These are phyloP conservation scores for Rhinogobio ventralis DNA, from an alignment of 2,797 vertebrate genomes.

Conservation along the genomic window DNA sequence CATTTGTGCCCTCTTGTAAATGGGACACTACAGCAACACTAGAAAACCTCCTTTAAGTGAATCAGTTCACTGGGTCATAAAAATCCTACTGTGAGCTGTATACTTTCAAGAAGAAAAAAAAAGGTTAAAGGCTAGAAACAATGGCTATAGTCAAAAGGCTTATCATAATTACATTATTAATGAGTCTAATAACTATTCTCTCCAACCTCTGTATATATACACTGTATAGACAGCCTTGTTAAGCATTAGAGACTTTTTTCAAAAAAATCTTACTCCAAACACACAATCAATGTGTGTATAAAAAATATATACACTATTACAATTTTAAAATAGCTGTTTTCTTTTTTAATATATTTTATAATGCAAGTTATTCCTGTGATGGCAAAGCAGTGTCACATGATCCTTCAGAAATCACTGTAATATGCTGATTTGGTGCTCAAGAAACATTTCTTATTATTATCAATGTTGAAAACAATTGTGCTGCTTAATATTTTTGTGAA, in stretches of 20 bases:
- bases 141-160: background rate
- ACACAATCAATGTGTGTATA: too few species aligned
- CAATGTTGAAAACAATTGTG: background rate
- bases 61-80: conserved; percentile 21
- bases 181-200: background rate
- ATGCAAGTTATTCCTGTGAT: background rate
- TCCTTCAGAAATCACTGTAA: background rate
- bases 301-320: background rate
- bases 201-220: background rate
- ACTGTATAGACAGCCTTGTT: background rate
- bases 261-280: too few species aligned
- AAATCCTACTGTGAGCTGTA: background rate
- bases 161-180: background rate
- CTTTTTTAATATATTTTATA: background rate
- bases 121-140: background rate
- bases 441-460: background rate
- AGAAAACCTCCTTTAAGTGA: background rate
- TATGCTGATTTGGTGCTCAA: background rate
- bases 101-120: background rate
- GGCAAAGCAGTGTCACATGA: background rate
- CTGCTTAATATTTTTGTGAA: background rate
- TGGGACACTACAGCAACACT: background rate
- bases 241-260: background rate
- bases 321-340: background rate
- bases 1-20: conserved; percentile 32